Percentiles rank a stretch among this genome's conserved stretches.
These are phyloP conservation scores for Teleopsis dalmanni DNA, from an alignment of 1,140 invertebrate genomes.

Conservation along the genomic window DNA sequence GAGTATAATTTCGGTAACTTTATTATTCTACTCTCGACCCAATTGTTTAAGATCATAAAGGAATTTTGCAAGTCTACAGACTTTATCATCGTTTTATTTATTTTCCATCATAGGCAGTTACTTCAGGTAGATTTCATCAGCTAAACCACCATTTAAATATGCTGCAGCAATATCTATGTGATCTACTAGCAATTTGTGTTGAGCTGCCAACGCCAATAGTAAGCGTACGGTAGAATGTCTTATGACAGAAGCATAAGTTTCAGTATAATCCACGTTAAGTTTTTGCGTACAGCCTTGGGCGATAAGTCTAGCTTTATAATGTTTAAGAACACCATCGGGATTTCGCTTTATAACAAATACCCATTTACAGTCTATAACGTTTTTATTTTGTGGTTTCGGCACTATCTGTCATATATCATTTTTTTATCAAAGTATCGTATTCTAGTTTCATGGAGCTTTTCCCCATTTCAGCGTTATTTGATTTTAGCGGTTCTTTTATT, in stretches of 20 bases:
- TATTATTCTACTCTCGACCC: constrained; percentile 25
- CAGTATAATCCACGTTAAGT: background rate
- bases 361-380: constrained; percentile 14
- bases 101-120: background rate
- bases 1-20: background rate
- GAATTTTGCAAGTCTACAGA: constrained; percentile 29
- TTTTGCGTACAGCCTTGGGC: background rate
- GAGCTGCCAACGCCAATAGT: background rate
- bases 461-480: constrained; percentile 8
- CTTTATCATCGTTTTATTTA: constrained; percentile 3
- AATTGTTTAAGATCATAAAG: constrained; percentile 38
- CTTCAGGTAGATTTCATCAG: background rate
- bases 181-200: background rate
- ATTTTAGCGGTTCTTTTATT: too few species aligned
- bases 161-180: background rate
- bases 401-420: constrained; percentile 14
- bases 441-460: constrained; percentile 14
- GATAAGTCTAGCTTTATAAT: background rate
- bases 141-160: background rate
- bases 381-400: constrained; percentile 6
- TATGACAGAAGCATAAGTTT: background rate
- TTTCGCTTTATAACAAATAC: background rate
- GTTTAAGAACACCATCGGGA: background rate
- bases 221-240: background rate
- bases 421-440: constrained; percentile 6